Evolutionary conservation across 2,888 invertebrate genomes (phyloP), one percentile per base, ranked within the genome.

Genomic region (Tricholauxania praeusta): DNA sequence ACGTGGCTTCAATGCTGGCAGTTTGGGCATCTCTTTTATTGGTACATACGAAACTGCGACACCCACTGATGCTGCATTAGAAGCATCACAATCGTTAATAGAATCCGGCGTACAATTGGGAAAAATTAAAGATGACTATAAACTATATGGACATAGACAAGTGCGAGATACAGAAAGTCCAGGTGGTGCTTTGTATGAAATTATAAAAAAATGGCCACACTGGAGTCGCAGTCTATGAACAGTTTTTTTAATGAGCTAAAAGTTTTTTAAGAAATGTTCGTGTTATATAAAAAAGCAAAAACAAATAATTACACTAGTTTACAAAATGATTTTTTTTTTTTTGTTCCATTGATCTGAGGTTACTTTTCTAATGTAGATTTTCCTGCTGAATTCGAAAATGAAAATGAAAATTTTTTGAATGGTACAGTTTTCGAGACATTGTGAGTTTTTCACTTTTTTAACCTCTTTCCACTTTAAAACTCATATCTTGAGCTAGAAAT

Each of bases 1-100:
- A 0, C 89, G 88, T 1, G 89, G 91, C 19, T 92, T 90, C 80
- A 93, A 94, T 82, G 83, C 83, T 7, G 89, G 87, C 72, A 92
- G 92, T 80, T 89, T 94, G 62, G 93, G 92, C 0, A 90, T 94
- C 12, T 91, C 91, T 2, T 93, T 93, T 77, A 90, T 94, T 72
- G 94, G 94, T 3, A 92, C 91, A 0, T 94, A 92, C 78, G 90
- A 89, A 62, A 86, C 80, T 0, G 84, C 86, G 0, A 67, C 86
- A 0, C 92, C 93, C 0, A 88, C 89, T 0, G 84, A 88, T 49
- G 85, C 87, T 39, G 89, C 91, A 78, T 77, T 94, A 1, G 86
- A 89, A 2, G 91, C 92, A 0, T 91, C 90, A 10, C 83, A 89
- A 72, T 88, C 89, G 68, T 84, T 94, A 1, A 89, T 94, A 39